Evolutionary conservation across 2,797 vertebrate species (phyloP).

Genomic region (Coranthus polyacanthus): DNA sequence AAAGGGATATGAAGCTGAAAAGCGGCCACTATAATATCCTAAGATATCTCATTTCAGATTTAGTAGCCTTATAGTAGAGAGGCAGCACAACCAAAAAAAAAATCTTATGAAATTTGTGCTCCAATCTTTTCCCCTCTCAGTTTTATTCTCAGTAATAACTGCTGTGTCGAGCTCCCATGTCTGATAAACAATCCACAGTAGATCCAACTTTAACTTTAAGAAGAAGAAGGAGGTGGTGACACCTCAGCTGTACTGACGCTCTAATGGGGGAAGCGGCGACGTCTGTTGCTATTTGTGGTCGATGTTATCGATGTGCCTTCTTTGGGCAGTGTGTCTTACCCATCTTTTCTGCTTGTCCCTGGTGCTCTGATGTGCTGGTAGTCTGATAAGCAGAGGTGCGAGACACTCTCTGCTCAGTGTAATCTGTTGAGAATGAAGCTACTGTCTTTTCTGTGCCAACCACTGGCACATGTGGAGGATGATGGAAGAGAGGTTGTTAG

Average conservation of each 20-base stretch:
- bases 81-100: slow-evolving; percentile 1
- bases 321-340: slow-evolving; percentile 43
- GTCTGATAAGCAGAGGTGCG: slow-evolving; percentile 70
- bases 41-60: background rate
- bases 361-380: slow-evolving; percentile 50
- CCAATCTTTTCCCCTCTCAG: background rate
- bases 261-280: slow-evolving; percentile 36
- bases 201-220: slow-evolving; percentile 29
- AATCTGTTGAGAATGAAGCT: slow-evolving; percentile 67
- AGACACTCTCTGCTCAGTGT: slow-evolving; percentile 60
- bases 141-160: slow-evolving; percentile 19
- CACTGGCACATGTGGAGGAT: slow-evolving; percentile 16
- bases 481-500: slow-evolving; percentile 52
- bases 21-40: background rate
- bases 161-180: slow-evolving; percentile 1
- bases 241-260: slow-evolving; percentile 27
- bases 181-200: slow-evolving; percentile 29
- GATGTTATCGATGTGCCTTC: slow-evolving; percentile 61
- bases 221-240: slow-evolving; percentile 19
- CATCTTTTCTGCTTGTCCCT: slow-evolving; percentile 45
- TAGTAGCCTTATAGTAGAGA: background rate
- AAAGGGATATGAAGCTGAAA: background rate
- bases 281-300: slow-evolving; percentile 64
- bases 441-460: slow-evolving; percentile 43
- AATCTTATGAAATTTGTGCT: background rate